Conservation (phyloP, 2,888 invertebrate species). For the Rhogogaster chlorosoma region DNA sequence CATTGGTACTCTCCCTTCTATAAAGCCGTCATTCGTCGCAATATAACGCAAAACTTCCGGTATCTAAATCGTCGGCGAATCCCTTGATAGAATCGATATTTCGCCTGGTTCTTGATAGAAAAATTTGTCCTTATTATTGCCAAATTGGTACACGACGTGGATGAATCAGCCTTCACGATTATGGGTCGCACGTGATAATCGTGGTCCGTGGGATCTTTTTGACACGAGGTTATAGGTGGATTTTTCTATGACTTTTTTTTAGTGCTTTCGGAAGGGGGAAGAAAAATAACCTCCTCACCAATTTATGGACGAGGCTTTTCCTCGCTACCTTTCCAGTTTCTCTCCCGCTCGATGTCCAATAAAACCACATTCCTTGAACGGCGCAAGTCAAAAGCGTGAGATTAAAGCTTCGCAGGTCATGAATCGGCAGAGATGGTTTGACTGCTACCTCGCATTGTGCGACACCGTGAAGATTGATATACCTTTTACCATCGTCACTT, state of each 20-base stretch:
- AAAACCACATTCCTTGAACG: constrained; percentile 1
- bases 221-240: background rate
- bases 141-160: constrained; percentile 34
- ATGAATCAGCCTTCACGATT: constrained; percentile 11
- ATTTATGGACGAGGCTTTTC: constrained; percentile 8
- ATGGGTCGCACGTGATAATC: constrained; percentile 9
- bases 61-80: background rate
- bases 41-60: constrained; percentile 3
- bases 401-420: constrained; percentile 20
- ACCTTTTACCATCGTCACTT: background rate
- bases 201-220: background rate
- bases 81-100: constrained; percentile 15
- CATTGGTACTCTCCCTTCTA: background rate
- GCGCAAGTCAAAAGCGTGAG: background rate
- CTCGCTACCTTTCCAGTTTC: background rate
- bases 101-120: constrained; percentile 23
- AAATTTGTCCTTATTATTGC: constrained; percentile 19
- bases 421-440: background rate
- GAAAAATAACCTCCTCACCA: background rate
- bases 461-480: background rate
- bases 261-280: background rate
- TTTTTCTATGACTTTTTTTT: background rate
- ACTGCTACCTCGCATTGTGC: background rate
- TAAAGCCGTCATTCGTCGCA: background rate
- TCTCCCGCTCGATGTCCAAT: background rate